These are phyloP conservation scores for Sthenelais limicola DNA, from an alignment of 2,888 invertebrate genomes.

Conservation along the genomic window DNA sequence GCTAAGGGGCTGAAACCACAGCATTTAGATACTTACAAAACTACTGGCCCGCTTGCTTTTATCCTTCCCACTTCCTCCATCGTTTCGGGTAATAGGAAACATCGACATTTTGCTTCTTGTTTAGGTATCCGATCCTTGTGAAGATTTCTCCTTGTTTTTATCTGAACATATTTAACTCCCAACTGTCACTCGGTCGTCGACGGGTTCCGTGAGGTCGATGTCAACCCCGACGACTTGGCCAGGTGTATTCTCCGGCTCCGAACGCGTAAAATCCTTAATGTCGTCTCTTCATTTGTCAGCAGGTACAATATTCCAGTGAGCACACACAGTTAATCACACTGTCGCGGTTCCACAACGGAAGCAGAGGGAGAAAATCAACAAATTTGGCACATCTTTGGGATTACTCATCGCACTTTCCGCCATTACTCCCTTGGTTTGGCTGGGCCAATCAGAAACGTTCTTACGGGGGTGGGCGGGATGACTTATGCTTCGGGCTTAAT, in stretches of 20 bases:
- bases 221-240: background rate
- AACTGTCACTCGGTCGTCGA: slow-evolving; percentile 30
- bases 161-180: too few species aligned
- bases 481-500: too few species aligned
- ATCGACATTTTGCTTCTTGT: slow-evolving; percentile 1
- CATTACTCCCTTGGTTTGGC: slow-evolving; percentile 24
- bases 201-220: slow-evolving; percentile 21
- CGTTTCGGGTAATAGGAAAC: slow-evolving; percentile 9
- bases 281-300: background rate
- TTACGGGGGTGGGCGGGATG: too few species aligned
- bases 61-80: slow-evolving; percentile 32
- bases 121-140: too few species aligned
- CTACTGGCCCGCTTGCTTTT: slow-evolving; percentile 30
- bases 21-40: slow-evolving; percentile 10
- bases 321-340: background rate
- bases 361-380: slow-evolving; percentile 19
- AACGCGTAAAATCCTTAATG: slow-evolving; percentile 23
- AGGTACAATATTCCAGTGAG: background rate
- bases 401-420: slow-evolving; percentile 34
- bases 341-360: background rate
- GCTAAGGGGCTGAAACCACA: too few species aligned
- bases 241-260: slow-evolving; percentile 1
- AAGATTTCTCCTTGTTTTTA: too few species aligned
- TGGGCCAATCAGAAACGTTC: slow-evolving; percentile 9
- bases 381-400: slow-evolving; percentile 12